phyloP scores from a whole-genome alignment of 2,113 vertebrate genomes.

The Prunella himalayana region DNA sequence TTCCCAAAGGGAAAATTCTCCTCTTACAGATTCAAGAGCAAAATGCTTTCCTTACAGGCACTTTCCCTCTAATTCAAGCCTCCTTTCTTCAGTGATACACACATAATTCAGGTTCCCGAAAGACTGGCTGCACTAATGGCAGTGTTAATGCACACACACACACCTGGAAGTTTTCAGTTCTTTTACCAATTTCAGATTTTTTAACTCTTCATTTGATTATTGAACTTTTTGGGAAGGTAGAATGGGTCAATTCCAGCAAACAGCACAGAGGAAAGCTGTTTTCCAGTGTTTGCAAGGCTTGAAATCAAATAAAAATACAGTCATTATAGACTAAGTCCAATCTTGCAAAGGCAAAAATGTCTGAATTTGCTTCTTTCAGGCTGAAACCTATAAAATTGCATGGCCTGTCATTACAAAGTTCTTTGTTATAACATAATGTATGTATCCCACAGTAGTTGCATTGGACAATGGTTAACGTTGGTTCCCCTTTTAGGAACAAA shows the following conservation, averaged over 20 bases:
- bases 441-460: background rate
- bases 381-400: background rate
- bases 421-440: background rate
- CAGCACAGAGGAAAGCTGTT: background rate
- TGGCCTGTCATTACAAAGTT: background rate
- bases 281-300: background rate
- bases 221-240: background rate
- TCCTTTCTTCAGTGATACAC: background rate
- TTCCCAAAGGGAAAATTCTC: background rate
- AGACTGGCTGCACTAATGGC: background rate
- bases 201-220: background rate
- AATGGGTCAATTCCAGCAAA: background rate
- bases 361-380: background rate
- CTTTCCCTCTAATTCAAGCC: background rate
- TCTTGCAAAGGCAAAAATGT: background rate
- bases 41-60: background rate
- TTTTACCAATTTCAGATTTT: background rate
- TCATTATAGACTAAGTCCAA: background rate
- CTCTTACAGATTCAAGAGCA: background rate
- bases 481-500: background rate
- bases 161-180: background rate
- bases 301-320: background rate
- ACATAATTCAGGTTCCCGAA: background rate
- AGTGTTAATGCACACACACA: background rate
- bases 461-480: no score